Evolutionary conservation across 2,113 vertebrate species (phyloP), one percentile per base, ranked within the genome.

Genomic region (Corythoichthys intestinalis): DNA sequence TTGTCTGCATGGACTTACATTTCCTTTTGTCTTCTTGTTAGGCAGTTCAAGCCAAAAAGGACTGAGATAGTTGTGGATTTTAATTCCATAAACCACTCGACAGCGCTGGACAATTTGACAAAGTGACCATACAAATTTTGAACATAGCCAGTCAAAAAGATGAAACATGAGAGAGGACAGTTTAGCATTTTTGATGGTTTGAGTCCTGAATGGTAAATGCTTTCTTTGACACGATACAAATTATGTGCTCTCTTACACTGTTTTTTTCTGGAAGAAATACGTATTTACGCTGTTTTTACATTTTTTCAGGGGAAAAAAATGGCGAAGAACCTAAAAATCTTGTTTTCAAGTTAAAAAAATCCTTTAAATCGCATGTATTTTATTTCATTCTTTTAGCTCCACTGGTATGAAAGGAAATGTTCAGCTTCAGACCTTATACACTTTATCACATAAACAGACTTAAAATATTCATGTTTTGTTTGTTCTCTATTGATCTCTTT

Each of bases 11-110:
- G 20, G 20, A 28, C 20, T 44, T 59, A 8, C 65, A 44, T 66
- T 11, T 4, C 15, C 60, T 46, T 67, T 1, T 64, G 53, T 79
- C 34, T 69, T 66, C 79, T 78, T 63, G 13, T 34, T 74, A 90
- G 87, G 74, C 75, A 87, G 60, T 88, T 83, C 74, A 38, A 80
- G 53, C 85, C 88, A 61, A 88, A 76, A 73, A 89, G 67, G 73
- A 78, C 72, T 0, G 15, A 85, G 82, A 83, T 90, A 52, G 72
- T 85, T 72, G 86, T 90, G 69, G 79, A 88, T 20, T 90, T 88
- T 80, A 85, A 86, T 69, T 87, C 85, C 73, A 88, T 90, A 68
- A 87, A 87, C 80, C 20, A 44, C n/a, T 35, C 75, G 71, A 72
- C 60, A 76, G 61, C 39, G 50, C 67, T 68, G 65, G 74, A 67